Conservation (phyloP, 2,797 vertebrate genomes). For the Melanotaenia maccullochi region DNA sequence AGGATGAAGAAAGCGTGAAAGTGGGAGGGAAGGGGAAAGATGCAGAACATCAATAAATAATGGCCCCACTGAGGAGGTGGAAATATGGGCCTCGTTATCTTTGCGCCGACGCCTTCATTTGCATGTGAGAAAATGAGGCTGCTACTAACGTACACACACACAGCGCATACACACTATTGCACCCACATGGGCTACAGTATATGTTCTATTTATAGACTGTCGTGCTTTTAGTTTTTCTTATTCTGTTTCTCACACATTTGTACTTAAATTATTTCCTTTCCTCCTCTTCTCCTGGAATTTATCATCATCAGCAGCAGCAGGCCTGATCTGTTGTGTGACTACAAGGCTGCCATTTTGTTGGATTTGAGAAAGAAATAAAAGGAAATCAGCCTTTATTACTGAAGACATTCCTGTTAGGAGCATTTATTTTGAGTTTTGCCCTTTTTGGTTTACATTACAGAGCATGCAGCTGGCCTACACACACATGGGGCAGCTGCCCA, state of each 20-base stretch:
- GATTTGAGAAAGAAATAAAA: conserved; percentile 42
- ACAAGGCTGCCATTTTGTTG: conserved; percentile 33
- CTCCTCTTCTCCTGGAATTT: conserved; percentile 34
- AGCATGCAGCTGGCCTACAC: neutral
- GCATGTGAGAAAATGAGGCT: conserved; percentile 84
- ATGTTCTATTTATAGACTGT: conserved; percentile 76
- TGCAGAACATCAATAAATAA: conserved; percentile 90
- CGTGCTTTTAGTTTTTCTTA: conserved; percentile 58
- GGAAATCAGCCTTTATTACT: conserved; percentile 30
- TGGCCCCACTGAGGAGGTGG: conserved; percentile 86
- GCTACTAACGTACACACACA: conserved; percentile 54
- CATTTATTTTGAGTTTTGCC: conserved; percentile 27
- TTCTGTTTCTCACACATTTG: conserved; percentile 56
- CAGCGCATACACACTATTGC: conserved; percentile 33
- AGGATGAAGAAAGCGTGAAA: conserved; percentile 78
- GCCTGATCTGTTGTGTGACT: conserved; percentile 33
- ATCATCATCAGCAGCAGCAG: conserved; percentile 22
- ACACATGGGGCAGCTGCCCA: neutral
- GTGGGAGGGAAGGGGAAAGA: conserved; percentile 74
- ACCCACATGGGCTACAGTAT: conserved; percentile 65
- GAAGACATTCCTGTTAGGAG: conserved; percentile 34
- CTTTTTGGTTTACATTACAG: conserved; percentile 9
- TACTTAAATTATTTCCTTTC: conserved; percentile 52
- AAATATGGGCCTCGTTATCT: conserved; percentile 87
- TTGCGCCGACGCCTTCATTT: conserved; percentile 85